Conservation (phyloP, 2,113 vertebrate species). For the Leucoraja erinaceus region DNA sequence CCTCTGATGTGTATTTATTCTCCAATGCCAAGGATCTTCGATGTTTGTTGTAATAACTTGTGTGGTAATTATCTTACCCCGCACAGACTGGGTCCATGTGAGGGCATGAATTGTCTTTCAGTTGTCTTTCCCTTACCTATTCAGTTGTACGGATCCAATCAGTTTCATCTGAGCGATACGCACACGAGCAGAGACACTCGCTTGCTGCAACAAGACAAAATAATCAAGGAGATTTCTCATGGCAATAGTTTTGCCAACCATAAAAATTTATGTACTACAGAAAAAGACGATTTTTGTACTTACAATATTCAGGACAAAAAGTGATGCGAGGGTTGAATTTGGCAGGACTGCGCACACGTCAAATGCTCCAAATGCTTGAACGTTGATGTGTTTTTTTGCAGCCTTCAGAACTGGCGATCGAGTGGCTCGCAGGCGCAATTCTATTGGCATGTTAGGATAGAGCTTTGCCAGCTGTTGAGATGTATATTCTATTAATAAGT, state of each 20-base stretch:
- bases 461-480: neutral
- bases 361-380: neutral
- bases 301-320: conserved; percentile 25
- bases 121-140: neutral
- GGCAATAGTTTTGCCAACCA: neutral
- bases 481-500: neutral
- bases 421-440: neutral
- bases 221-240: neutral
- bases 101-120: no score
- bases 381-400: neutral
- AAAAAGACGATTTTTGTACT: neutral
- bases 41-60: neutral
- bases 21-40: no score
- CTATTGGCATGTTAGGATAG: conserved; percentile 13
- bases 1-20: no score
- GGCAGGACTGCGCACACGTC: conserved; percentile 15
- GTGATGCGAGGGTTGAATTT: neutral
- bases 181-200: neutral
- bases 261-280: neutral
- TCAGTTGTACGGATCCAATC: neutral
- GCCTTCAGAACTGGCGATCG: neutral
- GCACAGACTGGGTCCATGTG: no score
- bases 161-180: neutral
- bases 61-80: neutral
- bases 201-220: neutral